Conservation (phyloP, 2,888 invertebrate genomes). For the Tholera decimalis region DNA sequence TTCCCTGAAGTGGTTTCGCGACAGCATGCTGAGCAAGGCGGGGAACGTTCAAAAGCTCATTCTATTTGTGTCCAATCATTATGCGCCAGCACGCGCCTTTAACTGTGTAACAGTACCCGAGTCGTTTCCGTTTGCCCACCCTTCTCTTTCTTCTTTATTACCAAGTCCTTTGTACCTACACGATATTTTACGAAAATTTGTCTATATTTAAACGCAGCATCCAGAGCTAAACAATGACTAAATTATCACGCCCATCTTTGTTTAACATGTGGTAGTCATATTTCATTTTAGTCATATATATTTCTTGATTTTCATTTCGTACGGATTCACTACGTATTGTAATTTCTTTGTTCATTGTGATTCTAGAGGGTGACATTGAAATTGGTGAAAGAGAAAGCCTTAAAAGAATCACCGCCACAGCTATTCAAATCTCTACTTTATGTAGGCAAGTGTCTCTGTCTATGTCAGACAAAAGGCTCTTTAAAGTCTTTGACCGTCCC, state of each 20-base stretch:
- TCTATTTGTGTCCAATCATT: conserved; percentile 89
- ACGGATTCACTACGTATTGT: conserved; percentile 15
- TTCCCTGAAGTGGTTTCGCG: conserved; percentile 85
- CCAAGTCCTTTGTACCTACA: conserved; percentile 80
- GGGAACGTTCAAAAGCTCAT: conserved; percentile 78
- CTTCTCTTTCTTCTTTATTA: conserved; percentile 79
- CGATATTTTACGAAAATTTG: conserved; percentile 74
- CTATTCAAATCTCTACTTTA: conserved; percentile 36
- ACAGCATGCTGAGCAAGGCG: conserved; percentile 82
- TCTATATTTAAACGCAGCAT: conserved; percentile 68
- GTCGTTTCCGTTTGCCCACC: conserved; percentile 86
- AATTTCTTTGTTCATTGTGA: conserved; percentile 30
- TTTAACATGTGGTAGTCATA: conserved; percentile 39
- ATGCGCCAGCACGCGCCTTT: conserved; percentile 88
- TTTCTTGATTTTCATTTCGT: conserved; percentile 10
- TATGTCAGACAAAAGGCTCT: conserved; percentile 41
- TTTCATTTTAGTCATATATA: conserved; percentile 38
- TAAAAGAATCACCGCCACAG: conserved; percentile 6
- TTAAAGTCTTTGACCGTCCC: conserved; percentile 33
- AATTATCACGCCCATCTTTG: conserved; percentile 60
- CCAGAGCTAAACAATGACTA: conserved; percentile 65
- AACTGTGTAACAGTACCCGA: conserved; percentile 88
- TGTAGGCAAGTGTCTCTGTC: conserved; percentile 9
- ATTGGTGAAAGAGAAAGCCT: conserved; percentile 26
- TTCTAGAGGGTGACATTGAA: conserved; percentile 9